Evolutionary conservation across 2,888 invertebrate genomes (phyloP), one percentile per base, ranked within the genome.

Genomic region (Drosophila demipolita): DNA sequence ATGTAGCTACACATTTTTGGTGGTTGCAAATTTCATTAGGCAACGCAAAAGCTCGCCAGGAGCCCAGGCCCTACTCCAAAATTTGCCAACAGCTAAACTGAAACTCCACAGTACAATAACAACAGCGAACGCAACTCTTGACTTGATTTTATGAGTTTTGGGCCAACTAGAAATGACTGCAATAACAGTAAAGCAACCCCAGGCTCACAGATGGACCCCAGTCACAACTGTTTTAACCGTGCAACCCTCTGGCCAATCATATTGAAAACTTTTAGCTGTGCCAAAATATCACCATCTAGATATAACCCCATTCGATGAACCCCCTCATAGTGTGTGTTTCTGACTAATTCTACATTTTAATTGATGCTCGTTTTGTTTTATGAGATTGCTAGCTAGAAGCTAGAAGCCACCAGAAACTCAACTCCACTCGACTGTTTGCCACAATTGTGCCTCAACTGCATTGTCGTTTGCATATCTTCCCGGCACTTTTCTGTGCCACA

Each of bases 211-310:
- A 45, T 62, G 69, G 55, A 32, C 35, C 20, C 63, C 26, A 29
- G 67, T 60, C 23, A 35, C 49, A 35, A 40, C 42, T 69, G 54
- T 66, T 54, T 57, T 62, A 65, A 59, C 73, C 75, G 68, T 78
- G 62, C 57, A 78, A 78, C 81, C 85, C 82, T 80, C 62, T 54
- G 78, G 90, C 87, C 89, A 91, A 91, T 91, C 91, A 90, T 87
- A 90, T 91, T 91, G 89, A 84, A 89, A 90, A 91, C 77, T 89
- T 90, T 87, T 53, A 50, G 63, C 53, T 50, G 48, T 50, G 3
- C 11, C 23, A 35, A 9, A 11, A 35, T 1, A 26, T 32, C 42
- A 20, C n/a, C n/a, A 26, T 4, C 33, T 3, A 20, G 12, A 20
- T 20, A 45, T 20, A 45, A 20, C 7, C 20, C 45, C 45, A 45